Base-by-base conservation (phyloP, 2,113 vertebrate species). In the Oryzias melastigma region DNA sequence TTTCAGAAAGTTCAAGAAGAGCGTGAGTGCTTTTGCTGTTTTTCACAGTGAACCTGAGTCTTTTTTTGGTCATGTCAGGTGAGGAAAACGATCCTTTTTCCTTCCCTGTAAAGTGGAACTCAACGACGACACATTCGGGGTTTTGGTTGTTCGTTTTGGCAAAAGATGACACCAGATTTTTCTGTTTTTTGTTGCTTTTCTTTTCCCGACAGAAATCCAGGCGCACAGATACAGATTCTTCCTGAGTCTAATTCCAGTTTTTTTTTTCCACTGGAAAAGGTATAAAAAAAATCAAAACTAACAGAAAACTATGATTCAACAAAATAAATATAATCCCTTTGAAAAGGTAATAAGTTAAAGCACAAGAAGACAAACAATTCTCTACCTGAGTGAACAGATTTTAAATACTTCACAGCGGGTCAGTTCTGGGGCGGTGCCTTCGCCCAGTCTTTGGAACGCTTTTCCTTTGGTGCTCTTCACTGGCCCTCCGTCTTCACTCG, bases 361-460 rank as follows among this genome's bases (percentile, higher is more conserved):
- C 73, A 84, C 62, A 70, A 61, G 69, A 77, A 82, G 72, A 62
- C 62, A 71, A 80, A 78, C 53, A 53, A 29, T 62, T 45, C 5
- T 79, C 83, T 84, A 85, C 89, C 87, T 87, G 89, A 90, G 85
- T 83, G 53, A 75, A 83, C 79, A 63, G 17, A 74, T 27, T 83
- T 59, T 48, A 71, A 77, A 80, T 64, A 83, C 10, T 81, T 90
- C 83, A 90, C 86, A 89, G 86, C 57, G 49, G 7, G 54, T 55
- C 35, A 24, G 43, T 40, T 70, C 58, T 54, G 54, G 61, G 75
- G 74, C 66, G 64, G 80, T 72, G 78, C 55, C 58, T 68, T 58
- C 29, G 55, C 63, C 54, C 74, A 77, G 85, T 90, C 86, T 91
- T 91, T 90, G 89, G 89, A 85, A 83, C 62, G 66, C 77, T 79